Conservation (phyloP, 2,888 invertebrate genomes). For the Malthinus seriepunctatus region DNA sequence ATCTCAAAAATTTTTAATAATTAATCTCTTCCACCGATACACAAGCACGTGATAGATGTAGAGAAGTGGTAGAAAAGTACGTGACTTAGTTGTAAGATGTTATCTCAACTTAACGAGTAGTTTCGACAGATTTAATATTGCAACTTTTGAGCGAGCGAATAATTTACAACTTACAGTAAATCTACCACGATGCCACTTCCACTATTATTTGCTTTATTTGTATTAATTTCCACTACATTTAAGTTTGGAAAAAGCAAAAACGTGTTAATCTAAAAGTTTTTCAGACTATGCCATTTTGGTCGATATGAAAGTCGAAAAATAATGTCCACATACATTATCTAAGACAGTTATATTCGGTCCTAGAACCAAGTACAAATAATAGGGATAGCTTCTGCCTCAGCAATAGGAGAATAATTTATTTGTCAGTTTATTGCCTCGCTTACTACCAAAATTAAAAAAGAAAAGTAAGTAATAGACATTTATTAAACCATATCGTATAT, state of each 20-base stretch:
- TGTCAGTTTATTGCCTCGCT: slow-evolving; percentile 25
- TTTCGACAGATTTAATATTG: no score
- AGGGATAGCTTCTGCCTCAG: slow-evolving; percentile 17
- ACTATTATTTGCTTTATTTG: no score
- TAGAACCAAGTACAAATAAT: slow-evolving; percentile 19
- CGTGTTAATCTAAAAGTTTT: slow-evolving; percentile 26
- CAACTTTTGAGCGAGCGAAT: no score
- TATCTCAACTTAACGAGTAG: no score
- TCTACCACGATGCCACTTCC: no score
- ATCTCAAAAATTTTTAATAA: no score
- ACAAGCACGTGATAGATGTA: no score
- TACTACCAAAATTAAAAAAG: slow-evolving; percentile 23
- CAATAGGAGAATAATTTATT: slow-evolving; percentile 30
- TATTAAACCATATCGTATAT: slow-evolving; percentile 5
- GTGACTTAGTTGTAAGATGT: no score
- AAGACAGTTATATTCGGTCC: slow-evolving; percentile 20
- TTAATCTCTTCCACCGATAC: no score
- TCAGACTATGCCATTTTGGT: slow-evolving; percentile 21
- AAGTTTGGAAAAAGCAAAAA: slow-evolving; percentile 19
- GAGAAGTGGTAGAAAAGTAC: no score
- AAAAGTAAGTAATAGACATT: slow-evolving; percentile 26
- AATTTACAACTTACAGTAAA: no score
- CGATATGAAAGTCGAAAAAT: slow-evolving; percentile 26
- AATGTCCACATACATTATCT: slow-evolving; percentile 29
- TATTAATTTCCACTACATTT: no score